Conservation (phyloP, 2,888 invertebrate species). For the Spodoptera exigua region DNA sequence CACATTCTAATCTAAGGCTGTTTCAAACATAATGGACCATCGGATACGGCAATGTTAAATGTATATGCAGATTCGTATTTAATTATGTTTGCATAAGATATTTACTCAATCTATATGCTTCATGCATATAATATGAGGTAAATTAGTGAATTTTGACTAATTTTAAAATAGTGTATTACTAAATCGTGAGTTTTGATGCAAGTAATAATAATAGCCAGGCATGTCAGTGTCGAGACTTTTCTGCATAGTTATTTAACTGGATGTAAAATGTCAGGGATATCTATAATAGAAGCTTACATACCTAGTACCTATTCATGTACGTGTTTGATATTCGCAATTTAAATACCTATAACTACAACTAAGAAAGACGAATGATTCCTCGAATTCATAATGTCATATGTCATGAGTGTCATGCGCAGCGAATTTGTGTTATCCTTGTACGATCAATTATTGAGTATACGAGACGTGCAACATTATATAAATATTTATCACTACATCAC, state of each 20-base stretch:
- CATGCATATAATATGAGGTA: constrained; percentile 6
- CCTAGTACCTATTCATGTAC: constrained; percentile 26
- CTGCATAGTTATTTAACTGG: constrained; percentile 51
- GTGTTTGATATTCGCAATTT: constrained; percentile 33
- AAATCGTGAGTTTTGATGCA: constrained; percentile 28
- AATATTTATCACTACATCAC: constrained; percentile 22
- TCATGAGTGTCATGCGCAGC: constrained; percentile 13
- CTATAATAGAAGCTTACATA: constrained; percentile 51
- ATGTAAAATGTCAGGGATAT: constrained; percentile 71
- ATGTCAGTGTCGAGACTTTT: constrained; percentile 45
- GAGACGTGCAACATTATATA: constrained; percentile 22
- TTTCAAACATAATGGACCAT: constrained; percentile 22
- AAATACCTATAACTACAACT: constrained; percentile 19
- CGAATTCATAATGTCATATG: constrained; percentile 33
- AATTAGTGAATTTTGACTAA: constrained; percentile 10
- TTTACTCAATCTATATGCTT: constrained; percentile 8
- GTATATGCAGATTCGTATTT: neutral
- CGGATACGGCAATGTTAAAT: constrained; percentile 8
- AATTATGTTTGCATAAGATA: constrained; percentile 15
- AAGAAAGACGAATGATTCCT: constrained; percentile 40
- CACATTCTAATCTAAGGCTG: constrained; percentile 11
- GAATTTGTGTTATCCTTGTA: constrained; percentile 41
- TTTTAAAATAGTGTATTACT: constrained; percentile 24
- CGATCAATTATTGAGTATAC: constrained; percentile 33
- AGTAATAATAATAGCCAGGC: constrained; percentile 29